Base-by-base conservation (phyloP, 2,113 vertebrate species). In the Megatriorchis doriae region DNA sequence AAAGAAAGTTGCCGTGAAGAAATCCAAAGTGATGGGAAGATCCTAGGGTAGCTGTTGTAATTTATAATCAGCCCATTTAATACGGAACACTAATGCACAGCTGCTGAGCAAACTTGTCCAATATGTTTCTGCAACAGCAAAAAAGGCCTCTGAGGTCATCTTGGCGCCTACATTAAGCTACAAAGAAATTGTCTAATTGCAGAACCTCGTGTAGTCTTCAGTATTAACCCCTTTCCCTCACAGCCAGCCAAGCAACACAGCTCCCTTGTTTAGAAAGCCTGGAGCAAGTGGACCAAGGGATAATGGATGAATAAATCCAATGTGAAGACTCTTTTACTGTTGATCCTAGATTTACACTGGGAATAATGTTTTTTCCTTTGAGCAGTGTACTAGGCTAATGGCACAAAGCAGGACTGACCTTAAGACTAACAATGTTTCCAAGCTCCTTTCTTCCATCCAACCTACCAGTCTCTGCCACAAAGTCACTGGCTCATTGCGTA, bases 31-130 rank as follows among this genome's bases (percentile, higher is more conserved):
- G 88, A 93, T 90, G 82, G 66, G 81, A 94, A 91, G 81, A 86
- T 93, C 81, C 66, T 43, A 48, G 82, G 70, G 63, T 94, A 93
- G 68, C 81, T 89, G 65, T 19, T 72, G 91, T 88, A 96, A 97
- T 95, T 96, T 95, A 75, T 79, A 78, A 97, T 95, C 97, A 93
- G 63, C 62, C 80, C 74, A 71, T 96, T 95, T 96, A 93, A 90
- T 93, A 97, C 1, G 3, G 68, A 97, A 58, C 90, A 50, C 84
- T 96, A 89, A 92, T 93, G 91, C 90, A 96, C 91, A 95, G 92
- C 96, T 97, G 96, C 85, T 94, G 58, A 97, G 88, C 84, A 96
- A 95, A 68, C 83, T 90, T 93, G 80, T 94, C 81, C 93, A 97
- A 92, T 75, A 61, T 93, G 71, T 90, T 97, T 73, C 36, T 96